Conservation (phyloP, 2,113 vertebrate genomes). For the Eulemur macaco region DNA sequence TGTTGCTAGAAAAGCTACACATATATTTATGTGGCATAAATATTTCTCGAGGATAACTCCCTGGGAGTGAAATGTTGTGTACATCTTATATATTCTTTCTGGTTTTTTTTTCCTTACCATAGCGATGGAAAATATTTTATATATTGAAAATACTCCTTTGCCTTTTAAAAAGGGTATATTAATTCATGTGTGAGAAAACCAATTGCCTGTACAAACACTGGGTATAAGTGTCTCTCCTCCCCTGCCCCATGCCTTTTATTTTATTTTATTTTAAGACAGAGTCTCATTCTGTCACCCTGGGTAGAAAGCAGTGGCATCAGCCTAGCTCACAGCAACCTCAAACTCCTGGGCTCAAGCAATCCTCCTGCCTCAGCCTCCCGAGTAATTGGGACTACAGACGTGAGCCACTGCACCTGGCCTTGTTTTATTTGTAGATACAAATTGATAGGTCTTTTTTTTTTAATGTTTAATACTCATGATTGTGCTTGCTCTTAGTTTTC, state of each 20-base stretch:
- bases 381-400: background rate
- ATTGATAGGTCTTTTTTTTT: no score
- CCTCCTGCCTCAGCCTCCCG: fast-evolving
- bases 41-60: background rate
- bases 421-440: background rate
- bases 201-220: background rate
- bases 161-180: background rate
- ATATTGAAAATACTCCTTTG: background rate
- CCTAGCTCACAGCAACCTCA: background rate
- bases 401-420: background rate
- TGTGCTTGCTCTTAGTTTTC: background rate
- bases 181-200: background rate
- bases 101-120: no score
- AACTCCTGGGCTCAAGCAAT: background rate
- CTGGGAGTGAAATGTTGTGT: background rate
- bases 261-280: background rate
- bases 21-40: background rate
- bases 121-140: no score
- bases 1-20: background rate
- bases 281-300: background rate
- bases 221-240: background rate
- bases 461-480: background rate
- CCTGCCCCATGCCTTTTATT: no score
- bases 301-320: background rate
- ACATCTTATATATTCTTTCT: no score